phyloP scores from a whole-genome alignment of 2,888 invertebrate genomes.

The Drosophila longiperda region DNA sequence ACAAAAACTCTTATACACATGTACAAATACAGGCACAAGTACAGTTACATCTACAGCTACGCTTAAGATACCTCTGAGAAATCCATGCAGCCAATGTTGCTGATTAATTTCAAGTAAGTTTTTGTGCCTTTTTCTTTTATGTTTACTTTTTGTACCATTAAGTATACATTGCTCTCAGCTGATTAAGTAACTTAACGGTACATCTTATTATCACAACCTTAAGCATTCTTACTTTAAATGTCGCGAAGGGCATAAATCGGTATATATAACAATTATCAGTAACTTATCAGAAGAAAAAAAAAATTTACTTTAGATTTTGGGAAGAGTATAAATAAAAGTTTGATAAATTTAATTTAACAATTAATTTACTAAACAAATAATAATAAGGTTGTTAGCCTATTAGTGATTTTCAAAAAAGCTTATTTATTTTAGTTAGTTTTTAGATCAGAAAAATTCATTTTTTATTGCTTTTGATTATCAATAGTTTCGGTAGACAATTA shows the following conservation, averaged over 20 bases:
- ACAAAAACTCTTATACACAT: slow-evolving; percentile 1
- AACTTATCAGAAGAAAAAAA: not conserved
- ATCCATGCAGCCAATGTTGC: slow-evolving; percentile 59
- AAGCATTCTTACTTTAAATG: not conserved
- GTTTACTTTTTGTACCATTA: slow-evolving; percentile 6
- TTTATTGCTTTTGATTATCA: not conserved
- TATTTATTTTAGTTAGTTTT: not conserved
- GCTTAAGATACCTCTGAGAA: slow-evolving; percentile 46
- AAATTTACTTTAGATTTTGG: not conserved
- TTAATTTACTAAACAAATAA: not conserved
- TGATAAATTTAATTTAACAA: not conserved
- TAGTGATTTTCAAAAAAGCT: not conserved
- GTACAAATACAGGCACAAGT: slow-evolving; percentile 28
- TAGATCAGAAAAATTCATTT: not conserved
- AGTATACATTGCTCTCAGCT: slow-evolving; percentile 4
- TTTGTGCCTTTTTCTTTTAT: slow-evolving; percentile 40
- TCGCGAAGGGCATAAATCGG: not conserved
- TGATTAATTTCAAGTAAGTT: slow-evolving; percentile 77
- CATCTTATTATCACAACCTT: slow-evolving; percentile 8
- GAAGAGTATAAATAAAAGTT: not conserved
- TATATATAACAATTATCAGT: not conserved
- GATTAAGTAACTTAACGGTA: slow-evolving; percentile 2
- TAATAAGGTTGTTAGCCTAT: not conserved
- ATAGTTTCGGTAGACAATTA: slow-evolving; percentile 27
- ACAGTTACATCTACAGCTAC: slow-evolving; percentile 16